Conservation (phyloP, 2,113 vertebrate species). For the Tupaia tana region DNA sequence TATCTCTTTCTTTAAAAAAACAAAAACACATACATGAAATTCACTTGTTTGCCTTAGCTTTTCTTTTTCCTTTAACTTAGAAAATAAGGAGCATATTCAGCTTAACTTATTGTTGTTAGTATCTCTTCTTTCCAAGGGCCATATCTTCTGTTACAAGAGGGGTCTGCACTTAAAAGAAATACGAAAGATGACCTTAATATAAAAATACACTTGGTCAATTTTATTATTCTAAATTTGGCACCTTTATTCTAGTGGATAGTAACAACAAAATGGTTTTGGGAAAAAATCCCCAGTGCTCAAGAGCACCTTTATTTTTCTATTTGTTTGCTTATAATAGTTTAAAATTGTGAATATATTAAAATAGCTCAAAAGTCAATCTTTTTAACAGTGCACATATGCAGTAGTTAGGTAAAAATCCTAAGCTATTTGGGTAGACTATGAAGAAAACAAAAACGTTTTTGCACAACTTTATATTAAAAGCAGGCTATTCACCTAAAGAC, state of each 20-base stretch:
- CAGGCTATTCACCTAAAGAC: not conserved
- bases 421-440: not conserved
- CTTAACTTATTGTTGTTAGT: not conserved
- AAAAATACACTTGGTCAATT: not conserved
- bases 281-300: not conserved
- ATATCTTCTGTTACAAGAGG: not conserved
- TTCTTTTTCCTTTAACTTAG: not conserved
- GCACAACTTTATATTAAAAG: not conserved
- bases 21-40: not conserved
- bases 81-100: not conserved
- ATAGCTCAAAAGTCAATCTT: not conserved
- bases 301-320: not conserved
- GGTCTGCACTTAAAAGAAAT: not conserved
- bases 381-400: not conserved
- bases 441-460: conserved; percentile 44
- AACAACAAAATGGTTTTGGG: not conserved
- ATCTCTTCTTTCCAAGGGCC: not conserved
- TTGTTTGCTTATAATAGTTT: not conserved
- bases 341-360: not conserved
- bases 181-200: not conserved
- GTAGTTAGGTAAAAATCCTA: not conserved
- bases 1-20: too few species aligned
- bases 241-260: not conserved
- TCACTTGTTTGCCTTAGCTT: not conserved
- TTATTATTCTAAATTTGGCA: not conserved